phyloP scores from a whole-genome alignment of 2,113 vertebrate species.

The Psephotus haematonotus region DNA sequence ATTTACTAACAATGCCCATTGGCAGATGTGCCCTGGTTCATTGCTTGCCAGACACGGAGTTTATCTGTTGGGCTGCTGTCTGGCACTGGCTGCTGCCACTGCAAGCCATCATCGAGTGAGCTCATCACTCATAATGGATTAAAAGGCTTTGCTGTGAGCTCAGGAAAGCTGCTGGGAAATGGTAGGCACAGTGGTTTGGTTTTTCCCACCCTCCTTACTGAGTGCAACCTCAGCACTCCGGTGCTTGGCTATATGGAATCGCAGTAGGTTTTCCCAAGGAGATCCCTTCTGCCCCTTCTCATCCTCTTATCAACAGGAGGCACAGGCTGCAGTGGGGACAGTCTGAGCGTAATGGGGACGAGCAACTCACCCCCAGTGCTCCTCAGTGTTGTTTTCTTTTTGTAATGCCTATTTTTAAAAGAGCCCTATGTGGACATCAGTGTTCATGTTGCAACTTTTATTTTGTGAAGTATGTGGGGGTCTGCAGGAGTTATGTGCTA shows the following conservation, averaged over 20 bases:
- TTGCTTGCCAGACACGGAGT: background rate
- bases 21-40: background rate
- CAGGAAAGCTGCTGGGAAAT: background rate
- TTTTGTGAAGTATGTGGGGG: background rate
- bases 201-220: background rate
- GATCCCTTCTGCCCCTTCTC: background rate
- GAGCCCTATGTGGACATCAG: background rate
- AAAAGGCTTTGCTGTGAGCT: background rate
- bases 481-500: background rate
- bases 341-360: background rate
- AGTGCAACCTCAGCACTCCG: background rate
- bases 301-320: background rate
- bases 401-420: background rate
- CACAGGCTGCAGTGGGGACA: fast-evolving
- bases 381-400: background rate
- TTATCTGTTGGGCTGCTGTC: background rate
- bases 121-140: background rate
- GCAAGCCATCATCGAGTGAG: background rate
- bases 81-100: background rate
- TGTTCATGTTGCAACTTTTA: background rate
- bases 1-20: fast-evolving
- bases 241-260: background rate
- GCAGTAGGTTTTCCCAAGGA: background rate
- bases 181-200: fast-evolving
- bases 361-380: background rate